Percentiles rank a stretch among this genome's conserved stretches.
phyloP scores from a whole-genome alignment of 2,797 vertebrate species.

The Periophthalmus magnuspinnatus region DNA sequence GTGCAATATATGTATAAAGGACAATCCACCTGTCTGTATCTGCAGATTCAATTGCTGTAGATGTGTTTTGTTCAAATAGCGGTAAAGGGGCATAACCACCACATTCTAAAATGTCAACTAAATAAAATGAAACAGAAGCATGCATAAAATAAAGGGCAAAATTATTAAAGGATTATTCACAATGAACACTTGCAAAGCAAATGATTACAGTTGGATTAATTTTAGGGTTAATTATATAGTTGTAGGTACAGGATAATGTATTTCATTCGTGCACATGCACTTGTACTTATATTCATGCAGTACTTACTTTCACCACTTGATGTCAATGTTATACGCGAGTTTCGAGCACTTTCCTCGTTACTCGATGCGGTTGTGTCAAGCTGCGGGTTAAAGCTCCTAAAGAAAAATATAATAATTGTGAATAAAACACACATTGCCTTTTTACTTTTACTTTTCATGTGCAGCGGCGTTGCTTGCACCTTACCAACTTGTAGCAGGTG shows the following conservation, averaged over 20 bases:
- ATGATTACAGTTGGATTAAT: not conserved
- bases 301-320: slow-evolving; percentile 52
- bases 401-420: not conserved
- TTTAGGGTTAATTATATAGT: not conserved
- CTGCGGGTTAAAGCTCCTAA: slow-evolving; percentile 51
- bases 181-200: not conserved
- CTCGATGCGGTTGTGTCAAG: slow-evolving; percentile 25
- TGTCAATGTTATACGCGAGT: slow-evolving; percentile 22
- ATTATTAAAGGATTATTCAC: not conserved
- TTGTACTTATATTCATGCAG: no score
- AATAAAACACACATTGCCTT: not conserved
- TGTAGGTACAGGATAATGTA: no score
- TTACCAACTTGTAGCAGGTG: slow-evolving; percentile 42
- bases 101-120: slow-evolving; percentile 60
- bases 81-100: slow-evolving; percentile 74
- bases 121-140: slow-evolving; percentile 9
- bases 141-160: not conserved
- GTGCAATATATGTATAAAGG: slow-evolving; percentile 83
- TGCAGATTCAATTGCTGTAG: not conserved
- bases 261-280: no score
- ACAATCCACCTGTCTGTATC: slow-evolving; percentile 72
- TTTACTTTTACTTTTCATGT: not conserved
- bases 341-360: slow-evolving; percentile 24
- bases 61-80: slow-evolving; percentile 13
- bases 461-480: not conserved